phyloP scores from a whole-genome alignment of 2,113 vertebrate genomes.

The Otolemur garnettii region DNA sequence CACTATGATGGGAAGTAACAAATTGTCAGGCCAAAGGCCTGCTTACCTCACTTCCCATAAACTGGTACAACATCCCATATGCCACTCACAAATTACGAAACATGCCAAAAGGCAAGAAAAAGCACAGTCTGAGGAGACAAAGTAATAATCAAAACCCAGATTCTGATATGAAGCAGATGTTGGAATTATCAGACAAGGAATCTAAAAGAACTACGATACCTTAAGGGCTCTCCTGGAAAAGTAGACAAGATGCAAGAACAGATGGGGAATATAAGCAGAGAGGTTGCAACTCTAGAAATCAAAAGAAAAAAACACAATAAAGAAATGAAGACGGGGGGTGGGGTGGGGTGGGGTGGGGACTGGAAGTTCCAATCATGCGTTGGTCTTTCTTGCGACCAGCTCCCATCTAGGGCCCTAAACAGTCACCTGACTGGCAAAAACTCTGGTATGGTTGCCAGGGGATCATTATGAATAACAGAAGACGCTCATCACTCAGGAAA shows the following conservation, averaged over 20 bases:
- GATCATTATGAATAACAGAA: neutral
- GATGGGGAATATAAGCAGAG: neutral
- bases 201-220: neutral
- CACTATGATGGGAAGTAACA: neutral
- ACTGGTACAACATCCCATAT: neutral
- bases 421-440: neutral
- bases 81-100: neutral
- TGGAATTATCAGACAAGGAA: neutral
- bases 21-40: neutral
- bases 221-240: neutral
- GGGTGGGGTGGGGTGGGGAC: rapidly evolving
- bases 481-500: neutral
- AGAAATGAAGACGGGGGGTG: neutral
- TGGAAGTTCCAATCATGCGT: neutral
- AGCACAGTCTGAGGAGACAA: neutral
- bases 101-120: neutral
- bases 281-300: neutral
- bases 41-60: neutral
- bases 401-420: neutral
- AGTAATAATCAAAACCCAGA: neutral
- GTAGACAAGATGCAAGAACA: neutral
- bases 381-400: neutral
- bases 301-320: slow-evolving; percentile 28
- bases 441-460: neutral
- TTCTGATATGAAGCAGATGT: neutral